These are phyloP conservation scores for Catharus fuscescens DNA, from an alignment of 2,113 vertebrate genomes.

Conservation along the genomic window DNA sequence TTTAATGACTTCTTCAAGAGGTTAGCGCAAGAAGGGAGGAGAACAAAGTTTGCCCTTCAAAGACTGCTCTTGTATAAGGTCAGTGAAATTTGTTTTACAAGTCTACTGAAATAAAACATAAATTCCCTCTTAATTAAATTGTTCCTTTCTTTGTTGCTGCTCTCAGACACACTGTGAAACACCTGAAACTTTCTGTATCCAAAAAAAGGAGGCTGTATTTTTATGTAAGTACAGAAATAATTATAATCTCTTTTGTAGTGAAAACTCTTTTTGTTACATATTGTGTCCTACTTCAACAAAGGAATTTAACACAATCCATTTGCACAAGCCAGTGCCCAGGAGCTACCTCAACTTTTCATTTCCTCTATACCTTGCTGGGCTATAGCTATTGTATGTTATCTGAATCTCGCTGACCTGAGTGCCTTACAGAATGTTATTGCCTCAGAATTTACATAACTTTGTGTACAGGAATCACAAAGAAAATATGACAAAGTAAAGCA, in stretches of 20 bases:
- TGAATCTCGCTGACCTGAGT: not conserved
- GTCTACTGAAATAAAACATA: not conserved
- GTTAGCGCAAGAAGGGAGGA: not conserved
- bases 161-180: not conserved
- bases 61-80: constrained; percentile 19
- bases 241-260: not conserved
- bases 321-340: not conserved
- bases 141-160: not conserved
- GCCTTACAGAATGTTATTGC: not conserved
- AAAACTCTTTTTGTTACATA: not conserved
- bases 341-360: not conserved
- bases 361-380: not conserved
- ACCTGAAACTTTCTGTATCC: not conserved
- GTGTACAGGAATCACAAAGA: not conserved
- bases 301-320: not conserved
- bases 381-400: not conserved
- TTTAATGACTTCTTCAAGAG: constrained; percentile 58
- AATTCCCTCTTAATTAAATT: not conserved
- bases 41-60: constrained; percentile 44
- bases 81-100: constrained; percentile 41
- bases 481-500: not conserved
- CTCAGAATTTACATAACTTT: not conserved
- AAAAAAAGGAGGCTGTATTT: not conserved
- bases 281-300: not conserved
- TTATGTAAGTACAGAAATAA: not conserved